phyloP scores from a whole-genome alignment of 92 coral and sea anemone genomes.

The Paragorgia papillata region DNA sequence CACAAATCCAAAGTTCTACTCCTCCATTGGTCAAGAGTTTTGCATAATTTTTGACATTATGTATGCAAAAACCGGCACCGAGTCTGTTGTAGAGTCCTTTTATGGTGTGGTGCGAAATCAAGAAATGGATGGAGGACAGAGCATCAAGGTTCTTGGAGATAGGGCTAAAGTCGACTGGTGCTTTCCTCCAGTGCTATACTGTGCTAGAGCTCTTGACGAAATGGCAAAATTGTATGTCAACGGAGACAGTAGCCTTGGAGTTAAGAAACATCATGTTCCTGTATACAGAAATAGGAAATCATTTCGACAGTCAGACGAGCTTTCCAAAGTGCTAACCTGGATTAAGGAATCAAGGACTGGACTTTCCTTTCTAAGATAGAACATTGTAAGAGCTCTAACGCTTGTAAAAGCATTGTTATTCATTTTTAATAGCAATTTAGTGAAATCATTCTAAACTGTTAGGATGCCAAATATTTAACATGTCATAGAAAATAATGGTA shows the following conservation, averaged over 20 bases:
- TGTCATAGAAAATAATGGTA: too few species aligned
- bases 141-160: conserved; percentile 23
- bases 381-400: background rate
- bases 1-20: conserved; percentile 4
- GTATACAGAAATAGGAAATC: conserved; percentile 12
- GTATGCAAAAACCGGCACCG: conserved; percentile 15
- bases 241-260: conserved; percentile 13
- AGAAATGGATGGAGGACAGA: conserved; percentile 27
- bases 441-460: too few species aligned
- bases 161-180: conserved; percentile 3
- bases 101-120: conserved; percentile 6
- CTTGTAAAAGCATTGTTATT: too few species aligned
- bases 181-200: too few species aligned
- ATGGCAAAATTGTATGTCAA: conserved; percentile 13
- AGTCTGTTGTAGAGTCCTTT: conserved; percentile 3
- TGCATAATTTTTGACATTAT: too few species aligned
- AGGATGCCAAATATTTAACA: too few species aligned
- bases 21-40: conserved; percentile 28
- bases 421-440: too few species aligned
- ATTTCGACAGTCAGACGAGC: background rate
- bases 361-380: conserved; percentile 3
- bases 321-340: conserved; percentile 8
- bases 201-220: conserved; percentile 18
- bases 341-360: conserved; percentile 1
- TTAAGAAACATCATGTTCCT: conserved; percentile 24